Conservation (phyloP, 2,888 invertebrate genomes). For the Tenthredo scrophulariae region DNA sequence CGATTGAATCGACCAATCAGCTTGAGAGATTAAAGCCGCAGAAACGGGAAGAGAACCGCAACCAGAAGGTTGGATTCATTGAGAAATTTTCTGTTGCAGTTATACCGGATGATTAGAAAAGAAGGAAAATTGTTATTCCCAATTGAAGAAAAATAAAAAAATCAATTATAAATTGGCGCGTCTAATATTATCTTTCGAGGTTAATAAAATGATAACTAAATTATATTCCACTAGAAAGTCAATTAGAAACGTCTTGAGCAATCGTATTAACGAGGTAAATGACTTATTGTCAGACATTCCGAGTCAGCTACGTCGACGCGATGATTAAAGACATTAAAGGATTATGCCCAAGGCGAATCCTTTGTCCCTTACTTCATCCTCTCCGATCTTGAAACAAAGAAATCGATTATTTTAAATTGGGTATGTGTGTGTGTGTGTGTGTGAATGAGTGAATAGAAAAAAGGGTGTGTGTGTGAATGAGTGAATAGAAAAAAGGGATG, state of each 20-base stretch:
- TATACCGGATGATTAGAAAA: neutral
- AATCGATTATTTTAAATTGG: neutral
- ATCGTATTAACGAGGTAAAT: slow-evolving; percentile 19
- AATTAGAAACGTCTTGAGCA: slow-evolving; percentile 18
- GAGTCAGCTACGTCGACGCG: neutral
- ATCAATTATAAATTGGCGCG: neutral
- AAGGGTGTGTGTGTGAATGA: neutral
- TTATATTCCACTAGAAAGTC: neutral
- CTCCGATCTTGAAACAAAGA: neutral
- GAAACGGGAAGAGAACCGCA: slow-evolving; percentile 12
- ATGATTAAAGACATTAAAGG: slow-evolving; percentile 26
- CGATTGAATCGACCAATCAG: slow-evolving; percentile 50
- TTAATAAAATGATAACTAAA: neutral
- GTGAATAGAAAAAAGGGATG: neutral
- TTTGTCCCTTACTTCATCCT: neutral
- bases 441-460: neutral
- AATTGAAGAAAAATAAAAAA: neutral
- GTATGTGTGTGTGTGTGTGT: too few species aligned
- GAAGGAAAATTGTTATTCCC: neutral
- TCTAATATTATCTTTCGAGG: neutral
- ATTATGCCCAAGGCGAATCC: neutral
- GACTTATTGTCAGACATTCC: slow-evolving; percentile 17
- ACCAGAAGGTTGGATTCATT: slow-evolving; percentile 28
- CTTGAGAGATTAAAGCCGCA: slow-evolving; percentile 19
- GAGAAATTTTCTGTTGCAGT: slow-evolving; percentile 3